Evolutionary conservation across 2,888 invertebrate genomes (phyloP), one percentile per base, ranked within the genome.

Genomic region (Lomographa bimaculata): DNA sequence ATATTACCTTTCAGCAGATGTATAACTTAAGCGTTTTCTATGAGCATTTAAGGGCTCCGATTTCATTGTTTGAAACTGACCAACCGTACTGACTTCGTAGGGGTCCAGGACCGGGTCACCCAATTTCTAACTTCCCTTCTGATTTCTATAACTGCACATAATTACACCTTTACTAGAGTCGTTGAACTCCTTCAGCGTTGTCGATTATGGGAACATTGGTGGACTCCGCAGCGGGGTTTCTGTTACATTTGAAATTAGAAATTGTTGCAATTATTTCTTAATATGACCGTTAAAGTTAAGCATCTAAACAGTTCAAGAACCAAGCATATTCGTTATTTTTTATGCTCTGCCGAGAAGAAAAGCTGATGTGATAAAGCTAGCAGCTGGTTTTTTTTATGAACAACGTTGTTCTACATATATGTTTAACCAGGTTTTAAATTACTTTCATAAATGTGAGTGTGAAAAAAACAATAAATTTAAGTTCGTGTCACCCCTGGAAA

Each of bases 21-120:
- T 67, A 54, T 60, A 45, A 45, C 64, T 63, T 66, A 60, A 71
- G 67, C 50, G 54, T 52, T 63, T 69, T 65, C 64, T 61, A 69
- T 71, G 73, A 68, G 61, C 58, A 59, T 63, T 68, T 54, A 64
- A 71, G 79, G 78, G 75, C 76, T 75, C 71, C 61, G 65, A 50
- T 65, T 66, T 48, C 57, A 72, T 89, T 87, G 86, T 89, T 76
- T 84, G 67, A 58, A 79, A 85, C 85, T 89, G 89, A 89, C 89
- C 89, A 82, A 79, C 75, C 83, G 81, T 82, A 70, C 52, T 49
- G 60, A 61, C 72, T 39, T 59, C 53, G 68, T 65, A 73, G 81
- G 87, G 89, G 80, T 75, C 71, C 74, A 61, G 71, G 78, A 78
- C 70, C 60, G 73, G 83, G 85, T 85, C 79, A 82, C 83, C 82